Percentiles rank a stretch among this genome's conserved stretches.
Evolutionary conservation across 2,797 vertebrate genomes (phyloP).

Genomic region (Sebastolobus alascanus): DNA sequence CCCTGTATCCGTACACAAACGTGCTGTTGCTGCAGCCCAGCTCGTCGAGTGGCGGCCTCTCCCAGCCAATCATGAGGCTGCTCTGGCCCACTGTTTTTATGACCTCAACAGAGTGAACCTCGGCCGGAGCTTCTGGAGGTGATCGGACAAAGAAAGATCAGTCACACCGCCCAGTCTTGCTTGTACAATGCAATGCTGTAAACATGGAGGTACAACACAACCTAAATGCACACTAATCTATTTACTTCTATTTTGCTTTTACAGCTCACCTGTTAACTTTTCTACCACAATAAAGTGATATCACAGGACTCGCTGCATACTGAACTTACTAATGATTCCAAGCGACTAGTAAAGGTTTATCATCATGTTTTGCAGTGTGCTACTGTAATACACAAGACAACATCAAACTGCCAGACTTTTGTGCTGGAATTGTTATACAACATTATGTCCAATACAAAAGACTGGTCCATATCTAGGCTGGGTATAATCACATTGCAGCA

Average conservation of each 20-base stretch:
- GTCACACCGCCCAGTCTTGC: not conserved
- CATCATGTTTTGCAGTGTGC: slow-evolving; percentile 5
- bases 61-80: slow-evolving; percentile 82
- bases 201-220: not conserved
- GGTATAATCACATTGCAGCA: slow-evolving; percentile 40
- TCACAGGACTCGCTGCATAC: not conserved
- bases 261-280: not conserved
- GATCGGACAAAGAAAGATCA: slow-evolving; percentile 14
- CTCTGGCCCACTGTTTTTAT: slow-evolving; percentile 77
- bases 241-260: not conserved
- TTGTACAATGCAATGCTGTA: not conserved
- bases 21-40: slow-evolving; percentile 81
- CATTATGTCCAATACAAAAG: slow-evolving; percentile 19
- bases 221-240: not conserved
- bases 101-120: slow-evolving; percentile 77
- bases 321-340: slow-evolving; percentile 14
- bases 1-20: slow-evolving; percentile 83
- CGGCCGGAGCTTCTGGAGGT: slow-evolving; percentile 72
- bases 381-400: slow-evolving; percentile 22
- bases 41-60: slow-evolving; percentile 78
- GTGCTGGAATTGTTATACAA: not conserved
- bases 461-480: slow-evolving; percentile 1
- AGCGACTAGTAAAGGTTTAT: slow-evolving; percentile 18
- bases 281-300: not conserved
- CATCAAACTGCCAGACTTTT: slow-evolving; percentile 9